Conservation (phyloP, 2,113 vertebrate species). For the Cairina moschata region DNA sequence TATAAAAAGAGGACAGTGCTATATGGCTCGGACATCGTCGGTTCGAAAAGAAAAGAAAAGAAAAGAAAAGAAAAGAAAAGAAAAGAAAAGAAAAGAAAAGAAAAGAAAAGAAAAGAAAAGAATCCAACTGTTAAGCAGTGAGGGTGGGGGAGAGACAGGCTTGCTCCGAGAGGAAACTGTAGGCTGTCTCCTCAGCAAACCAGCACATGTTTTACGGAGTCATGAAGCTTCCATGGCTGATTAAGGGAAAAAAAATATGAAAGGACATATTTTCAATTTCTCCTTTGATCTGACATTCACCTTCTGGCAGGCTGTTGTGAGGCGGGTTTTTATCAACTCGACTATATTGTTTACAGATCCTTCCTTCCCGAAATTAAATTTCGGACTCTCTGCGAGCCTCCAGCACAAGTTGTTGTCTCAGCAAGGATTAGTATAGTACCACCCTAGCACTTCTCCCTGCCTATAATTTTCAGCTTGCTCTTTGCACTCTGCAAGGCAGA, state of each 20-base stretch:
- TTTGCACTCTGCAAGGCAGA: slow-evolving; percentile 45
- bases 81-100: neutral
- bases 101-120: neutral
- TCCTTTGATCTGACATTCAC: slow-evolving; percentile 69
- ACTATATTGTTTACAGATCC: slow-evolving; percentile 53
- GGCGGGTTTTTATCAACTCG: slow-evolving; percentile 38
- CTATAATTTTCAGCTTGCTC: slow-evolving; percentile 62
- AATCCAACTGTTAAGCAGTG: neutral
- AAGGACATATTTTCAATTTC: slow-evolving; percentile 44
- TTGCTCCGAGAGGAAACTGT: slow-evolving; percentile 43
- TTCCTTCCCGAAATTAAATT: slow-evolving; percentile 62
- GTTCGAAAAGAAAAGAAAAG: neutral
- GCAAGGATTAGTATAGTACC: slow-evolving; percentile 53
- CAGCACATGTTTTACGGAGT: slow-evolving; percentile 57
- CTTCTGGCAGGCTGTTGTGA: slow-evolving; percentile 48
- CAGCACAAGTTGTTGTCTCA: slow-evolving; percentile 51
- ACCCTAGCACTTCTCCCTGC: slow-evolving; percentile 49
- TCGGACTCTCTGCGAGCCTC: slow-evolving; percentile 21
- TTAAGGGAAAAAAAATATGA: slow-evolving; percentile 47
- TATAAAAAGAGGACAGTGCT: neutral
- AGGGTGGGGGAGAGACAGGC: neutral
- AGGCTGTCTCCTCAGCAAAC: slow-evolving; percentile 24
- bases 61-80: neutral
- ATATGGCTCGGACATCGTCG: neutral
- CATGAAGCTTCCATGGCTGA: slow-evolving; percentile 59